Conservation (phyloP, 37 sponge, comb jelly and placozoan species). For the Tethya wilhelma region DNA sequence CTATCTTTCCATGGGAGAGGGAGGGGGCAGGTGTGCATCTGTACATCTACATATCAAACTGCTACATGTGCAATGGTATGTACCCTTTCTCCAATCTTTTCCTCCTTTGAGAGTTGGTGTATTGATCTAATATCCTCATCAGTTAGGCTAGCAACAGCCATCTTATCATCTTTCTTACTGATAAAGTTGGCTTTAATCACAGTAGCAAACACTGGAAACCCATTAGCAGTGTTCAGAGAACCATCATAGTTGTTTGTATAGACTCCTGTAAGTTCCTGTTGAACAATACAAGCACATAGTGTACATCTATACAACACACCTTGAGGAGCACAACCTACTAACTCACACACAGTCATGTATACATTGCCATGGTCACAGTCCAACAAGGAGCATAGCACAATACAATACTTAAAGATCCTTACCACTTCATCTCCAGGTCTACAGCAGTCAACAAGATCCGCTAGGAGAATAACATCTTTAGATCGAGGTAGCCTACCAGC, state of each 20-base stretch:
- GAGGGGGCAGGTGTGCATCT: neutral
- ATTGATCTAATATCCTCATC: constrained; percentile 94
- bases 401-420: constrained; percentile 21
- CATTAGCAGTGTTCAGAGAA: constrained; percentile 97
- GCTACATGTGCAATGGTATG: neutral
- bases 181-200: constrained; percentile 98
- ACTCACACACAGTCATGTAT: no score
- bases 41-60: neutral
- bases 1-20: neutral
- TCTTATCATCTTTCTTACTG: constrained; percentile 91
- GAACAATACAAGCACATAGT: neutral
- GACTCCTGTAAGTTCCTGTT: constrained; percentile 96
- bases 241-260: constrained; percentile 97
- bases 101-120: constrained; percentile 87
- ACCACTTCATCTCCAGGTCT: constrained; percentile 99
- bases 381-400: no score
- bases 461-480: constrained; percentile 94
- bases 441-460: constrained; percentile 97
- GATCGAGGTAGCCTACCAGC: constrained; percentile 97
- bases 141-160: constrained; percentile 86
- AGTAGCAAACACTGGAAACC: constrained; percentile 98
- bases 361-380: no score
- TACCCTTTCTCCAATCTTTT: constrained; percentile 93
- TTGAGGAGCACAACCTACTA: no score
- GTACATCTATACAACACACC: neutral